Conservation (phyloP, 2,888 invertebrate species). For the Odontocolon sp. region DNA sequence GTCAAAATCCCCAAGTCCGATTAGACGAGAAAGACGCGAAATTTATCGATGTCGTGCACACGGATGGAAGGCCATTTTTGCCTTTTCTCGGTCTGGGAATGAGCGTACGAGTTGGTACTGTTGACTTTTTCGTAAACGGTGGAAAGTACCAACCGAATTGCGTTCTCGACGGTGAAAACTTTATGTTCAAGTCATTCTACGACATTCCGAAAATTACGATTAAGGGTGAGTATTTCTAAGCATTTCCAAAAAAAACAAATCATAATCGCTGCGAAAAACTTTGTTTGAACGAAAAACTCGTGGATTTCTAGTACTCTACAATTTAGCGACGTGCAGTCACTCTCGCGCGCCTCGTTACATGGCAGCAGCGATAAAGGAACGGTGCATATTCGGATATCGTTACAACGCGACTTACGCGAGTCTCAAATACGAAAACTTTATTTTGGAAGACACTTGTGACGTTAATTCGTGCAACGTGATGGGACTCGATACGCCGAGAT, state of each 20-base stretch:
- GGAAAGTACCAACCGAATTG: constrained; percentile 81
- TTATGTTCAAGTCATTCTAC: constrained; percentile 64
- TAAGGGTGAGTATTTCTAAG: constrained; percentile 63
- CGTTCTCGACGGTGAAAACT: constrained; percentile 60
- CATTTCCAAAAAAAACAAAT: neutral
- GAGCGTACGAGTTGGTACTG: constrained; percentile 73
- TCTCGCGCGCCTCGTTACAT: constrained; percentile 65
- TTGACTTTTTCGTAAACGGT: constrained; percentile 82
- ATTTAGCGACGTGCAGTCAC: constrained; percentile 68
- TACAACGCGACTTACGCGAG: constrained; percentile 54
- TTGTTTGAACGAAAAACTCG: too few species aligned
- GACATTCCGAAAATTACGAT: constrained; percentile 71
- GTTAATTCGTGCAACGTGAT: constrained; percentile 70
- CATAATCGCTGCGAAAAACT: too few species aligned
- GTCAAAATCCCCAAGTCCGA: constrained; percentile 72
- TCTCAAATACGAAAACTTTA: constrained; percentile 49
- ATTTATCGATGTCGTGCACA: constrained; percentile 79
- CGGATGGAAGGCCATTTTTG: constrained; percentile 75
- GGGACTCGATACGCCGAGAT: constrained; percentile 71
- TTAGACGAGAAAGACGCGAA: constrained; percentile 77
- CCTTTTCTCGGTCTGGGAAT: constrained; percentile 75
- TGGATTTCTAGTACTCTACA: constrained; percentile 64
- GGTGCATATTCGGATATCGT: constrained; percentile 66
- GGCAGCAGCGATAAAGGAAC: constrained; percentile 64
- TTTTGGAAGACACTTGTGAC: constrained; percentile 63